A percentile compares a stretch with the other conserved stretches of the same genome.
phyloP scores from a whole-genome alignment of 2,888 invertebrate genomes.

The Troides oblongomaculatus region DNA sequence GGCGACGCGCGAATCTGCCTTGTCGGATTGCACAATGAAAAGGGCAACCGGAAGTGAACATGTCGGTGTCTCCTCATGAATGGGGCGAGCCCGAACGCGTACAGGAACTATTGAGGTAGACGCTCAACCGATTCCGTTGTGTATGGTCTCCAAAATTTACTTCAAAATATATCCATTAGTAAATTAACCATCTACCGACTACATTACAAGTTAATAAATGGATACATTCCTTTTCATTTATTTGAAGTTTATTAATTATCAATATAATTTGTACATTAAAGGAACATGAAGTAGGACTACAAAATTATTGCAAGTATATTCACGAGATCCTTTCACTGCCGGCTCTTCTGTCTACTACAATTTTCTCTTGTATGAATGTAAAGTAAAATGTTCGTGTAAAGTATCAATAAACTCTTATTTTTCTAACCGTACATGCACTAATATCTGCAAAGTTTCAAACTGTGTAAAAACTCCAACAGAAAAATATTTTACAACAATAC shows the following conservation, averaged over 20 bases:
- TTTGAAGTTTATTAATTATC: no score
- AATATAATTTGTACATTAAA: no score
- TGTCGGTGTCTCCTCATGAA: slow-evolving; percentile 68
- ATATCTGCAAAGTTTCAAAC: slow-evolving; percentile 44
- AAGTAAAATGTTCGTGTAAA: no score
- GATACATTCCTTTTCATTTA: no score
- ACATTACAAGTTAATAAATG: no score
- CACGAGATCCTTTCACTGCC: no score
- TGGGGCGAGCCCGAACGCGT: slow-evolving; percentile 54
- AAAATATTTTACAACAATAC: slow-evolving; percentile 76
- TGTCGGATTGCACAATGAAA: slow-evolving; percentile 70
- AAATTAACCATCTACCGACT: no score
- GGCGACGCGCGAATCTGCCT: slow-evolving; percentile 67
- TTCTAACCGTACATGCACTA: slow-evolving; percentile 50
- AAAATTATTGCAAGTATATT: no score
- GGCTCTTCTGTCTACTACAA: no score
- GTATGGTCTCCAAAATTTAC: slow-evolving; percentile 36
- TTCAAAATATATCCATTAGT: no score
- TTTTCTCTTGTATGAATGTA: no score
- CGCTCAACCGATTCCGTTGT: slow-evolving; percentile 41
- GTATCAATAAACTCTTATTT: slow-evolving; percentile 17
- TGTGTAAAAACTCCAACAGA: slow-evolving; percentile 45
- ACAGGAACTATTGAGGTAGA: slow-evolving; percentile 70
- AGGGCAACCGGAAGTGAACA: slow-evolving; percentile 72
- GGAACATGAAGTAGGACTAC: no score